Evolutionary conservation across 2,888 invertebrate genomes (phyloP).

Genomic region (Allophyes oxyacanthae): DNA sequence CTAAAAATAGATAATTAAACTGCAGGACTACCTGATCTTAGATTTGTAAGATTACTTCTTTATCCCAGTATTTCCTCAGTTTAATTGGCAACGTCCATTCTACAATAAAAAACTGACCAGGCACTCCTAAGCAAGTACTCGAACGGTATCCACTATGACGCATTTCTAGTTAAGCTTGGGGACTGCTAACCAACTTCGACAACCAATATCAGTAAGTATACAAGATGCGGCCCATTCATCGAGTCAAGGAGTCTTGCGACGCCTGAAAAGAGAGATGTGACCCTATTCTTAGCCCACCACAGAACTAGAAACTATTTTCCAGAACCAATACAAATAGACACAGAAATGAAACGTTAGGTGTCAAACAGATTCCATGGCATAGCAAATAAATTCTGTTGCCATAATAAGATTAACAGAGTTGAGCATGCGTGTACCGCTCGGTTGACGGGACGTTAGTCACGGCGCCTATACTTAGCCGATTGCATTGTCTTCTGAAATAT

Average conservation of each 20-base stretch:
- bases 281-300: slow-evolving; percentile 38
- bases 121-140: too few species aligned
- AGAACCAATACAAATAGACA: slow-evolving; percentile 56
- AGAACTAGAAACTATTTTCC: slow-evolving; percentile 43
- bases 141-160: too few species aligned
- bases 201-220: not conserved
- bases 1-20: slow-evolving; percentile 70
- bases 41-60: not conserved
- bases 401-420: slow-evolving; percentile 87
- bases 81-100: too few species aligned
- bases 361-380: slow-evolving; percentile 82
- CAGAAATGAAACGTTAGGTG: slow-evolving; percentile 76
- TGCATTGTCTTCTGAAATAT: slow-evolving; percentile 89
- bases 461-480: slow-evolving; percentile 84
- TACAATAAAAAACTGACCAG: too few species aligned
- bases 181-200: too few species aligned
- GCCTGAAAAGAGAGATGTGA: slow-evolving; percentile 22
- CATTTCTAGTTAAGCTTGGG: too few species aligned
- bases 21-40: slow-evolving; percentile 44
- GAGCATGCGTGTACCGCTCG: slow-evolving; percentile 73
- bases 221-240: not conserved
- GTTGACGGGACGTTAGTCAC: slow-evolving; percentile 85
- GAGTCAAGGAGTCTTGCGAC: not conserved
- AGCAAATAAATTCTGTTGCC: slow-evolving; percentile 84
- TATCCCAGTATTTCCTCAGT: not conserved